These are phyloP conservation scores for Spilarctia lutea DNA, from an alignment of 2,888 invertebrate species.

Conservation along the genomic window DNA sequence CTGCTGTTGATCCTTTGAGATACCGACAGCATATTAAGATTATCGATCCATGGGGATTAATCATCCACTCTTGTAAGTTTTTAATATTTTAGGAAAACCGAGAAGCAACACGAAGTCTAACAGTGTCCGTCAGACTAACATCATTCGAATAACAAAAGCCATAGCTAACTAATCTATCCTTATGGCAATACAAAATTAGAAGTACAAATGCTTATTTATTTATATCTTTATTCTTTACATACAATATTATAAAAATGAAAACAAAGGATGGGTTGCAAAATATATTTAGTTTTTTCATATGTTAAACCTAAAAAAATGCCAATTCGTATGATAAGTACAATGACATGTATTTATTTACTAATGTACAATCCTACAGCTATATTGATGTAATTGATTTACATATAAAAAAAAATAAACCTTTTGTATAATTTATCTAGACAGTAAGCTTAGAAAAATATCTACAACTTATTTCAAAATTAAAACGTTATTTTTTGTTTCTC, in stretches of 20 bases:
- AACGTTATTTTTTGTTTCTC: no score
- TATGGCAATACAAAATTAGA: no score
- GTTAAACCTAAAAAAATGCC: no score
- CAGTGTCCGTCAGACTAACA: neutral
- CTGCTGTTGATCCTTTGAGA: slow-evolving; percentile 76
- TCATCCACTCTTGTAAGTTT: neutral
- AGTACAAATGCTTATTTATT: no score
- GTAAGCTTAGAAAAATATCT: neutral
- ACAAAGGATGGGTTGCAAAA: no score
- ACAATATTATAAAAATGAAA: no score
- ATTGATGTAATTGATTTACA: neutral
- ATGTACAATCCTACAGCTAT: neutral
- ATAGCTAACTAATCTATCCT: neutral
- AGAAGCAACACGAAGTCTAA: neutral
- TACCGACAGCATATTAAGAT: slow-evolving; percentile 65
- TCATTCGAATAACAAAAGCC: neutral
- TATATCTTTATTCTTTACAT: no score
- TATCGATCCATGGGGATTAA: neutral
- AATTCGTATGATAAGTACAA: no score
- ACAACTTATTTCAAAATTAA: neutral
- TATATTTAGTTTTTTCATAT: no score
- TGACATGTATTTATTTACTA: neutral
- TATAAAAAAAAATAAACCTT: neutral
- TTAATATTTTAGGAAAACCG: neutral
- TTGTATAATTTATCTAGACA: neutral